Evolutionary conservation across 2,888 invertebrate species (phyloP).

Genomic region (Aleiodes leptofemur): DNA sequence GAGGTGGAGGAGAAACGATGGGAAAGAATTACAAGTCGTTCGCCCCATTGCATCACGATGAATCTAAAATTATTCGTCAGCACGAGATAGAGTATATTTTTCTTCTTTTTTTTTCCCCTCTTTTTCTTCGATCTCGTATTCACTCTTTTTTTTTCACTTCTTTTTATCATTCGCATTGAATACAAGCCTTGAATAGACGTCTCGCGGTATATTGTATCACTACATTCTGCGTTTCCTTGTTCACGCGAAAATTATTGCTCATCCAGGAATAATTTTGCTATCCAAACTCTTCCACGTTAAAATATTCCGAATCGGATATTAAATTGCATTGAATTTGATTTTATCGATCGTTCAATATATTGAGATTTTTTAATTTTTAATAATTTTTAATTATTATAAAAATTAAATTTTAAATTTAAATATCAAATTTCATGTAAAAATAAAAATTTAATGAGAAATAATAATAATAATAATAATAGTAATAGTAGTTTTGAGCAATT

Average conservation of each 20-base stretch:
- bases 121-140: conserved; percentile 1
- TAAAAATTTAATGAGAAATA: no score
- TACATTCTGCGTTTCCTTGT: neutral
- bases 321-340: no score
- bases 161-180: conserved; percentile 52
- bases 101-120: conserved; percentile 2
- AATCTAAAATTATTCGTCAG: conserved; percentile 72
- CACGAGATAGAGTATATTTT: conserved; percentile 40
- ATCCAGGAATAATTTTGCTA: conserved; percentile 21
- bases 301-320: conserved; percentile 6
- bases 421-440: no score
- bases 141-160: neutral
- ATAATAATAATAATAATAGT: no score
- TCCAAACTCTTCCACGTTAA: conserved; percentile 10
- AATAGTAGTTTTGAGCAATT: no score
- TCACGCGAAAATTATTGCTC: conserved; percentile 40
- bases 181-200: conserved; percentile 40
- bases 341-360: no score
- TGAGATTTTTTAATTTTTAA: no score
- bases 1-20: conserved; percentile 50
- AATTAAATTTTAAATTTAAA: no score
- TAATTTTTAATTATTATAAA: no score
- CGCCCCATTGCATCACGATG: conserved; percentile 70
- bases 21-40: conserved; percentile 74
- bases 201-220: conserved; percentile 8